A percentile compares a stretch with the other conserved stretches of the same genome.
phyloP scores from a whole-genome alignment of 92 coral and sea anemone species.

The Nematostella vectensis region DNA sequence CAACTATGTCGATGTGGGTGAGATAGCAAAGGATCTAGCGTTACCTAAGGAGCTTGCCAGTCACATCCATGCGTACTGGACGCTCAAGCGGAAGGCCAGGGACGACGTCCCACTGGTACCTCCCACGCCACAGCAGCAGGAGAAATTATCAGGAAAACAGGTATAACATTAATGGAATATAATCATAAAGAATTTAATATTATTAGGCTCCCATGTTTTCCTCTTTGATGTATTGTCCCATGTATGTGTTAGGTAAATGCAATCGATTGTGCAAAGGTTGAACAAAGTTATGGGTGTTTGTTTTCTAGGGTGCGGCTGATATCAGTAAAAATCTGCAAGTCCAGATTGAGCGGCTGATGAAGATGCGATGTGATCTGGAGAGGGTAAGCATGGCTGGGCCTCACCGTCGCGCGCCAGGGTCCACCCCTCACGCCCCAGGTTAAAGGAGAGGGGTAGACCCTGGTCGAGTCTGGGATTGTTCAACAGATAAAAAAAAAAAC shows the following conservation, averaged over 20 bases:
- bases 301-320: slow-evolving; percentile 60
- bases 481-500: too few relatives aligned
- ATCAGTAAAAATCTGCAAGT: slow-evolving; percentile 54
- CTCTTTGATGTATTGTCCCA: too few relatives aligned
- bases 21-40: slow-evolving; percentile 67
- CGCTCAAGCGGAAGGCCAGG: slow-evolving; percentile 90
- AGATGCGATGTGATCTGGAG: slow-evolving; percentile 88
- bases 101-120: slow-evolving; percentile 88
- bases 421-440: too few relatives aligned
- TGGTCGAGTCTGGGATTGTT: too few relatives aligned
- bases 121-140: slow-evolving; percentile 90
- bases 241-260: too few relatives aligned
- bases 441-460: too few relatives aligned
- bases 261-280: too few relatives aligned
- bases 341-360: slow-evolving; percentile 79
- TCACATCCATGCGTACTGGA: slow-evolving; percentile 82
- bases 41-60: slow-evolving; percentile 67
- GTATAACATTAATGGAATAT: slow-evolving; percentile 36
- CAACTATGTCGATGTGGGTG: slow-evolving; percentile 61
- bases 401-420: too few relatives aligned
- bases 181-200: too few relatives aligned
- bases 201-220: too few relatives aligned
- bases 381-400: slow-evolving; percentile 43
- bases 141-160: slow-evolving; percentile 87
- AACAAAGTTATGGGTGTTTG: too few relatives aligned